Evolutionary conservation across 1,140 invertebrate species (phyloP).

Genomic region (Drosophila bipectinata): DNA sequence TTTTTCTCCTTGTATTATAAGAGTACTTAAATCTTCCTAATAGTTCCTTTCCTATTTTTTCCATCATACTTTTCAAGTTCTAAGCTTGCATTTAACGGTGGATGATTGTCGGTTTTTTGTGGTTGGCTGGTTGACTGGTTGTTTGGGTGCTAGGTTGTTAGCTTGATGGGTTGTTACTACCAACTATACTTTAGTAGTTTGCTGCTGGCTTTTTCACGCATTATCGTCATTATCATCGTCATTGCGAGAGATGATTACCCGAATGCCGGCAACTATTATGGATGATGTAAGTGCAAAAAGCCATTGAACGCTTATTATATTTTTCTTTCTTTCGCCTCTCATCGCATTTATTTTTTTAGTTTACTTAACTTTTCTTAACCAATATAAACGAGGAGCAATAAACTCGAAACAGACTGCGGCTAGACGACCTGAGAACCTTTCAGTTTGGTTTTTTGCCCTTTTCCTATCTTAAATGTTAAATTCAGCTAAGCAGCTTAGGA

Average conservation of each 20-base stretch:
- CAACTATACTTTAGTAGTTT: conserved; percentile 14
- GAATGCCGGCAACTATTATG: conserved; percentile 48
- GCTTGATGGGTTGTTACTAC: conserved; percentile 8
- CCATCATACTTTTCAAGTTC: conserved; percentile 20
- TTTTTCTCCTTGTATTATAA: neutral
- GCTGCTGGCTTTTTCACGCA: conserved; percentile 54
- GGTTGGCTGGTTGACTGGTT: neutral
- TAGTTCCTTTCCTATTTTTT: neutral
- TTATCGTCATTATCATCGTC: conserved; percentile 54
- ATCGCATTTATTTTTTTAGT: conserved; percentile 5
- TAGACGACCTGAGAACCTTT: conserved; percentile 33
- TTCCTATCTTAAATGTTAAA: conserved; percentile 45
- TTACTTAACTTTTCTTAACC: conserved; percentile 26
- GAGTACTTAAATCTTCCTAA: neutral
- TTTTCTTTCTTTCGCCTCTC: neutral
- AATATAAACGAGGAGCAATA: conserved; percentile 43
- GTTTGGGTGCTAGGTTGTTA: conserved; percentile 3
- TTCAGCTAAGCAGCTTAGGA: conserved; percentile 45
- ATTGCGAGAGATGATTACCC: conserved; percentile 37
- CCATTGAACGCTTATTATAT: conserved; percentile 53
- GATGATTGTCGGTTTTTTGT: conserved; percentile 39
- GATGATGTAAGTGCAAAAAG: conserved; percentile 67
- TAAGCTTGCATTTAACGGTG: conserved; percentile 58
- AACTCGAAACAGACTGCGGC: conserved; percentile 48
- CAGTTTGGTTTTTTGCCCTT: conserved; percentile 18